These are phyloP conservation scores for Lithophane socia DNA, from an alignment of 2,888 invertebrate species.

Conservation along the genomic window DNA sequence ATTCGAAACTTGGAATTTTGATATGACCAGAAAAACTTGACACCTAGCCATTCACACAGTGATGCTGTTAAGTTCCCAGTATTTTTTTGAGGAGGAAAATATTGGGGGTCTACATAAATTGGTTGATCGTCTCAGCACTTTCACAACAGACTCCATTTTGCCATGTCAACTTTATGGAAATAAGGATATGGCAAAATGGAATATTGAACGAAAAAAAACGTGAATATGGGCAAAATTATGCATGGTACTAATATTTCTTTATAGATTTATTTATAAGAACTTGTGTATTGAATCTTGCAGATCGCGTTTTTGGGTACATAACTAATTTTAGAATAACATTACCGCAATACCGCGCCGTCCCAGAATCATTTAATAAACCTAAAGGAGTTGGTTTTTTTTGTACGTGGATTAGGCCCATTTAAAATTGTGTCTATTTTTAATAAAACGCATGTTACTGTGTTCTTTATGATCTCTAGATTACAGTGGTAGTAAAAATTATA, in stretches of 20 bases:
- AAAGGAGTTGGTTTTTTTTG: too few species aligned
- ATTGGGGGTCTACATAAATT: conserved; percentile 29
- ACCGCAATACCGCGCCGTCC: background rate
- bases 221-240: conserved; percentile 30
- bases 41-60: background rate
- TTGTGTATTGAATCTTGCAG: background rate
- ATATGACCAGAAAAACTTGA: conserved; percentile 38
- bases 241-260: conserved; percentile 23
- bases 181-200: conserved; percentile 43
- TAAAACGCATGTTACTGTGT: too few species aligned
- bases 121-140: conserved; percentile 34
- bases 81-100: background rate
- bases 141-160: conserved; percentile 39
- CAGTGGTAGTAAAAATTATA: too few species aligned
- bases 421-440: too few species aligned
- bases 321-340: background rate
- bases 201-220: conserved; percentile 41
- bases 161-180: conserved; percentile 55
- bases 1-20: conserved; percentile 30
- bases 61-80: background rate
- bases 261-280: background rate
- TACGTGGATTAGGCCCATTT: too few species aligned
- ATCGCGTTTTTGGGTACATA: background rate
- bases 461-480: too few species aligned
- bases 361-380: too few species aligned